phyloP scores from a whole-genome alignment of 2,113 vertebrate species.

The Spea bombifrons region DNA sequence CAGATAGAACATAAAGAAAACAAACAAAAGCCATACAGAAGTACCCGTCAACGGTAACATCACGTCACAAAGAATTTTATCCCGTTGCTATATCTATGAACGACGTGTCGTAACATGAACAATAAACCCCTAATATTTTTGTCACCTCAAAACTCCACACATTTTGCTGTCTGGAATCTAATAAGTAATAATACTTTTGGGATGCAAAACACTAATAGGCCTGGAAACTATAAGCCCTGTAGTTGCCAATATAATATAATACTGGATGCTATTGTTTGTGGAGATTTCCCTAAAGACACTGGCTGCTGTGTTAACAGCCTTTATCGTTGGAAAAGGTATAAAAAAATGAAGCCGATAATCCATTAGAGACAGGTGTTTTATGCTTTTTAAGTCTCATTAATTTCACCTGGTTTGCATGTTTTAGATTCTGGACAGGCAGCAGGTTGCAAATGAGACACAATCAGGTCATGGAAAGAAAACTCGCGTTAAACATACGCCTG shows the following conservation, averaged over 20 bases:
- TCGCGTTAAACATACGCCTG: neutral
- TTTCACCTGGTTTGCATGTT: neutral
- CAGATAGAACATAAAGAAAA: neutral
- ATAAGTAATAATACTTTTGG: no score
- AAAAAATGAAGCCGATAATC: neutral
- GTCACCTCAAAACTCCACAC: no score
- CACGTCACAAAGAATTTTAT: no score
- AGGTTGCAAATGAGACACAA: constrained; percentile 2
- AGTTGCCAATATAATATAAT: no score
- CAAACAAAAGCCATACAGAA: neutral
- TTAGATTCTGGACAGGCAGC: neutral
- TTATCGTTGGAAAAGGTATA: neutral
- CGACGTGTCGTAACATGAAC: constrained; percentile 11
- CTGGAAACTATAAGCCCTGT: no score
- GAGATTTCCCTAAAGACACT: neutral
- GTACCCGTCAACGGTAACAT: no score
- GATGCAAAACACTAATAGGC: no score
- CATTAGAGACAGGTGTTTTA: neutral
- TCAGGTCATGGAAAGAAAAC: neutral
- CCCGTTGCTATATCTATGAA: neutral
- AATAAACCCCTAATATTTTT: no score
- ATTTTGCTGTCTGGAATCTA: no score
- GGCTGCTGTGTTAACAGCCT: neutral
- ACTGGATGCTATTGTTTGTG: no score
- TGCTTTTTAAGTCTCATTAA: neutral